Evolutionary conservation across 1,140 invertebrate species (phyloP).

Genomic region (Diploscapter pachys): DNA sequence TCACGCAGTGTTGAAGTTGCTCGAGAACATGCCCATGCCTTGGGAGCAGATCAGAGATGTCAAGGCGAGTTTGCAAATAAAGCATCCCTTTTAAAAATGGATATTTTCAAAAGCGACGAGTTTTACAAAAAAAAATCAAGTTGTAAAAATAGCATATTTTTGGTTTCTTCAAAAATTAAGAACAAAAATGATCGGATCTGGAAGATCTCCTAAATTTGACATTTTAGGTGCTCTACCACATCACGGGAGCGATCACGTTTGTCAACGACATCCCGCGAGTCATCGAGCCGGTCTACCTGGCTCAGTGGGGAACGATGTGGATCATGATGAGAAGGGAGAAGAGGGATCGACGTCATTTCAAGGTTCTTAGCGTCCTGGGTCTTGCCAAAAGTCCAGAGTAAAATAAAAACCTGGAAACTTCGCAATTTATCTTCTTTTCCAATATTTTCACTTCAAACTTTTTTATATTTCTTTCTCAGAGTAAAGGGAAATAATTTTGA

Average conservation of each 20-base stretch:
- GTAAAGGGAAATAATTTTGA: neutral
- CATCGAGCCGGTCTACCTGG: slow-evolving; percentile 96
- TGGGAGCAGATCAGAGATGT: slow-evolving; percentile 99
- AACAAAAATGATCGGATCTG: too few species aligned
- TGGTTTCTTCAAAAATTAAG: too few species aligned
- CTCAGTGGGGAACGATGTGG: slow-evolving; percentile 99
- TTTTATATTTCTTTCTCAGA: slow-evolving; percentile 7
- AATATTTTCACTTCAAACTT: too few species aligned
- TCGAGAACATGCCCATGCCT: slow-evolving; percentile 99
- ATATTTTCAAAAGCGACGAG: too few species aligned
- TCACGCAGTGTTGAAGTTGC: slow-evolving; percentile 93
- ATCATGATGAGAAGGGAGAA: slow-evolving; percentile 99
- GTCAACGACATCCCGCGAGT: slow-evolving; percentile 99
- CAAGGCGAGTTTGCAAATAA: slow-evolving; percentile 64
- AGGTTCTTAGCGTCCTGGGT: slow-evolving; percentile 23
- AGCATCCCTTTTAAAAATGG: too few species aligned
- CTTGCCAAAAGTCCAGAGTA: too few species aligned
- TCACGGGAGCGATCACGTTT: slow-evolving; percentile 91
- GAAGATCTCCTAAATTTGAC: neutral
- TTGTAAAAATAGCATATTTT: too few species aligned
- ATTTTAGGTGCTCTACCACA: slow-evolving; percentile 63
- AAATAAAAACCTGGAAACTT: too few species aligned
- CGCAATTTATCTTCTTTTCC: too few species aligned
- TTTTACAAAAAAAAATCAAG: too few species aligned
- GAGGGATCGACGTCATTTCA: slow-evolving; percentile 91